phyloP scores from a whole-genome alignment of 2,797 vertebrate species.

The Chaenodraco wilsoni region DNA sequence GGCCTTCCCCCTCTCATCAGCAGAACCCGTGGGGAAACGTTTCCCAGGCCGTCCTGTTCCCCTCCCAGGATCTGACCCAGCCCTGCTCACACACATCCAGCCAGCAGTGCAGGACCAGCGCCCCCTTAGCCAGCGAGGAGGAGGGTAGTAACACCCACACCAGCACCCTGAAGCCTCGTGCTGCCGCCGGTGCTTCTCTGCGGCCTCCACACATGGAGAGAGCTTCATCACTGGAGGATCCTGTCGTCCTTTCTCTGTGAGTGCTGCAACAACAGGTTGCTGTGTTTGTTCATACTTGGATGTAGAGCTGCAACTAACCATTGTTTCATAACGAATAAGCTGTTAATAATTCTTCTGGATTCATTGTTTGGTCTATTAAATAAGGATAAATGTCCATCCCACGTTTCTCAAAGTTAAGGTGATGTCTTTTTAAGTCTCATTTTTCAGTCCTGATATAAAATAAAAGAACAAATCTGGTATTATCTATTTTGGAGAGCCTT shows the following conservation, averaged over 20 bases:
- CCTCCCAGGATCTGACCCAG: constrained; percentile 53
- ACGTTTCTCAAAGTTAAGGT: too few species aligned
- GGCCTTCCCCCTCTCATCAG: constrained; percentile 60
- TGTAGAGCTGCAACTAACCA: neutral
- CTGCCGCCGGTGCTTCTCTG: constrained; percentile 62
- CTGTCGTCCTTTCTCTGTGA: constrained; percentile 93
- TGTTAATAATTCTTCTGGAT: too few species aligned
- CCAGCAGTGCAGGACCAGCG: constrained; percentile 61
- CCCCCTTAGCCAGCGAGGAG: constrained; percentile 77
- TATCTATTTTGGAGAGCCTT: too few species aligned
- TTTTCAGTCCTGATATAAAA: too few species aligned
- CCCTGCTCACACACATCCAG: constrained; percentile 51
- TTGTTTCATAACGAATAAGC: too few species aligned
- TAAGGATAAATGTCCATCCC: too few species aligned
- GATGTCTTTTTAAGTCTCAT: too few species aligned
- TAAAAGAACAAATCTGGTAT: too few species aligned
- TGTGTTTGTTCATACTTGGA: neutral
- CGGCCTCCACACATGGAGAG: constrained; percentile 71
- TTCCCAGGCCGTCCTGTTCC: constrained; percentile 22
- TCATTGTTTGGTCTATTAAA: too few species aligned
- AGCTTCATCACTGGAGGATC: constrained; percentile 86
- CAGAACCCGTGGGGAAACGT: constrained; percentile 66
- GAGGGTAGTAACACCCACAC: constrained; percentile 83
- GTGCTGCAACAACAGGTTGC: constrained; percentile 43
- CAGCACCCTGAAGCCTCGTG: constrained; percentile 71